Conservation (phyloP, 2,797 vertebrate genomes). For the Melanotaenia trifasciata region DNA sequence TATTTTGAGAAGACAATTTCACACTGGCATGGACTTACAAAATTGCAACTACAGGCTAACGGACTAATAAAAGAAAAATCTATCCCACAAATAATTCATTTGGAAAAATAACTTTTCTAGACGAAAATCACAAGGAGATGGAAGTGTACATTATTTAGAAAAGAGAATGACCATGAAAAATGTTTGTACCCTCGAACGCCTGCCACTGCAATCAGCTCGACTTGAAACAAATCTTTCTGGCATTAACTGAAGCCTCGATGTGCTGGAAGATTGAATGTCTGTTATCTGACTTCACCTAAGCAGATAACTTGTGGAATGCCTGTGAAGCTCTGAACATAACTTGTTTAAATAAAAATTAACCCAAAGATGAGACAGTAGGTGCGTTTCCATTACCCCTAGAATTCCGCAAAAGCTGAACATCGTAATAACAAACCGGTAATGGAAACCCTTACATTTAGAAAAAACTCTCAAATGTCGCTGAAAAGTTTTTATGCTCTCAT, state of each 20-base stretch:
- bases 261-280: neutral
- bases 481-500: too few species aligned
- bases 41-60: constrained; percentile 12
- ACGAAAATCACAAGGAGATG: neutral
- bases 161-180: constrained; percentile 20
- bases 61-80: constrained; percentile 10
- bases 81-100: constrained; percentile 27
- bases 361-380: neutral
- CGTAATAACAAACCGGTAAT: too few species aligned
- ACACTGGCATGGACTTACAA: constrained; percentile 4
- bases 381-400: too few species aligned
- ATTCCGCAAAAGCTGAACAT: too few species aligned
- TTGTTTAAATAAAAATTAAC: neutral
- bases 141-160: constrained; percentile 41
- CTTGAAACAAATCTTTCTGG: constrained; percentile 30
- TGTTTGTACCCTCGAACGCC: constrained; percentile 9
- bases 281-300: neutral
- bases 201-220: constrained; percentile 17
- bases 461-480: too few species aligned
- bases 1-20: constrained; percentile 17
- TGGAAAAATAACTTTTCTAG: constrained; percentile 13
- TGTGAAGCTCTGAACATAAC: neutral
- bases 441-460: too few species aligned
- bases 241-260: constrained; percentile 19
- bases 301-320: neutral